These are phyloP conservation scores for Drosophila monieri DNA, from an alignment of 2,888 invertebrate genomes.

Conservation along the genomic window DNA sequence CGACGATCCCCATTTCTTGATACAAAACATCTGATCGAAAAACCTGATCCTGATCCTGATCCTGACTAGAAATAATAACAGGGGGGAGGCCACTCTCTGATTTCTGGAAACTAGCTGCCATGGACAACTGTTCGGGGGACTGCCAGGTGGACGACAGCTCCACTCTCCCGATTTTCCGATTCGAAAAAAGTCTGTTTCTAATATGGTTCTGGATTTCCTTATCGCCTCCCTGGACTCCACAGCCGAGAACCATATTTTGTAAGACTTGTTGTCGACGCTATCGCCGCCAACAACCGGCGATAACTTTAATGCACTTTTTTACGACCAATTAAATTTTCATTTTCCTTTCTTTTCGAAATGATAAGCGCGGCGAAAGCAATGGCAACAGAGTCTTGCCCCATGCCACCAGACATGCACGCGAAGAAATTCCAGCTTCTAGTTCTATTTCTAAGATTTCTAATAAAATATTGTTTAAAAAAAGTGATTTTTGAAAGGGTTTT, in stretches of 20 bases:
- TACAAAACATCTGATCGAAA: no score
- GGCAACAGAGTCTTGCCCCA: conserved; percentile 14
- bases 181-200: conserved; percentile 1
- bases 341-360: conserved; percentile 38
- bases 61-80: conserved; percentile 1
- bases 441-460: no score
- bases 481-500: no score
- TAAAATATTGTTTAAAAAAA: no score
- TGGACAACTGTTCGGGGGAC: neutral
- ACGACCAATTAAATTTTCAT: conserved; percentile 55
- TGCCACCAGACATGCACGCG: neutral
- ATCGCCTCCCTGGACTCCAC: conserved; percentile 19
- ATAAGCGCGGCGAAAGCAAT: conserved; percentile 34
- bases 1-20: conserved; percentile 7
- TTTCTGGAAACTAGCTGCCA: neutral
- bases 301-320: conserved; percentile 54
- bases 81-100: neutral
- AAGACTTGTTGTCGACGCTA: conserved; percentile 11
- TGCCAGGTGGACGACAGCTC: neutral
- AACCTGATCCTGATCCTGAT: no score
- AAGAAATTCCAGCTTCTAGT: neutral
- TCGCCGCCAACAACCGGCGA: conserved; percentile 17
- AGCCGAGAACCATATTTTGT: conserved; percentile 4
- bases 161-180: neutral
- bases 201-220: neutral